phyloP scores from a whole-genome alignment of 2,888 invertebrate genomes.

The Ditylenchus weischeri region DNA sequence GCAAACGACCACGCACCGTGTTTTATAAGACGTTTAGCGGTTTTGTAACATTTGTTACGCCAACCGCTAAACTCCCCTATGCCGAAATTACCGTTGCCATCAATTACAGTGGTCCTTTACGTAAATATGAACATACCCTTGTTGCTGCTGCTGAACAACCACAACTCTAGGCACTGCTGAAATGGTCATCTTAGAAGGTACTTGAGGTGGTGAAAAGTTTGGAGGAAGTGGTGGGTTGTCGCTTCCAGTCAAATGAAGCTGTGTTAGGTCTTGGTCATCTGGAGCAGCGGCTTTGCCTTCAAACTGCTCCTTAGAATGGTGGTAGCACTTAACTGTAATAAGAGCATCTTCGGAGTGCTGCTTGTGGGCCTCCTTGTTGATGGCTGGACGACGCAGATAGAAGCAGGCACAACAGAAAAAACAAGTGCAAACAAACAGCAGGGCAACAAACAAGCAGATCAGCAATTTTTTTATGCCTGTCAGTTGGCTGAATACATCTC shows the following conservation, averaged over 20 bases:
- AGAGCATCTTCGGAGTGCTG: background rate
- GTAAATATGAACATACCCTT: background rate
- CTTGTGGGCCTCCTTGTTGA: background rate
- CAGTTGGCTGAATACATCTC: constrained; percentile 17
- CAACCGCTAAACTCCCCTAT: too few relatives aligned
- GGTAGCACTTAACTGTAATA: background rate
- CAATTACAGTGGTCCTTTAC: too few relatives aligned
- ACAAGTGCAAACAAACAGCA: constrained; percentile 9
- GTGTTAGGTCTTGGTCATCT: background rate
- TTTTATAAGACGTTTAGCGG: too few relatives aligned
- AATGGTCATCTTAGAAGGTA: background rate
- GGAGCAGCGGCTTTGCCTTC: background rate
- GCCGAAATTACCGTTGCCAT: too few relatives aligned
- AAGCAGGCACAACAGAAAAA: constrained; percentile 18
- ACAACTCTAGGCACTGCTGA: background rate
- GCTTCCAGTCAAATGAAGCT: background rate
- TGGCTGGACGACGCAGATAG: constrained; percentile 6
- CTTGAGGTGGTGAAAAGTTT: constrained; percentile 11
- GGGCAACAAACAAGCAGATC: constrained; percentile 12
- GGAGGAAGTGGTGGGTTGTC: constrained; percentile 9
- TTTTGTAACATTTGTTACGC: too few relatives aligned
- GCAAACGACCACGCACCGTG: too few relatives aligned
- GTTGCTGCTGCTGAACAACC: background rate
- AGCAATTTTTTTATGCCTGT: constrained; percentile 15
- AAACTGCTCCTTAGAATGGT: constrained; percentile 1